These are phyloP conservation scores for Cynopterus brachyotis DNA, from an alignment of 2,113 vertebrate species.

Conservation along the genomic window DNA sequence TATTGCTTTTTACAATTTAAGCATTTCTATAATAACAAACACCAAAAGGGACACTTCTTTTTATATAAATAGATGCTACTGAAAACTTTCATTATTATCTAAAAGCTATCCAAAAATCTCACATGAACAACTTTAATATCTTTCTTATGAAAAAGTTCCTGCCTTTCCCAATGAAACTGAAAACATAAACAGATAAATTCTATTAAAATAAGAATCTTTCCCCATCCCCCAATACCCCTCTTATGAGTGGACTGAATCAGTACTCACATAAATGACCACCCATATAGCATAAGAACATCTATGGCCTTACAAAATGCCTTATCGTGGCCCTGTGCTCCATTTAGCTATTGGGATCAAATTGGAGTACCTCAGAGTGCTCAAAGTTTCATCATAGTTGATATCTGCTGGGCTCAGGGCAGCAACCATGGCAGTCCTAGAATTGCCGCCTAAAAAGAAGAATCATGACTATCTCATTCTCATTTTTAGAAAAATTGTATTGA, in stretches of 20 bases:
- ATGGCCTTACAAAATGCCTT: not conserved
- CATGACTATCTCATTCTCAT: not conserved
- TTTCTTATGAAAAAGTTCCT: slow-evolving; percentile 26
- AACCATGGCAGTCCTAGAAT: slow-evolving; percentile 98
- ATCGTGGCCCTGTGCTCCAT: not conserved
- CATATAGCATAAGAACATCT: not conserved
- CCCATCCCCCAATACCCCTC: not conserved
- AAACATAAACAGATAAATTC: not conserved
- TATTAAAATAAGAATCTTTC: not conserved
- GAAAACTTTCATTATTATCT: not conserved
- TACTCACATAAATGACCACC: not conserved
- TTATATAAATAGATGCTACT: slow-evolving; percentile 18
- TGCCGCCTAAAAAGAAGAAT: slow-evolving; percentile 85
- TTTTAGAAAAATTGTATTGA: slow-evolving; percentile 17
- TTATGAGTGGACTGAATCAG: not conserved
- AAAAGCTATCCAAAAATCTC: slow-evolving; percentile 17
- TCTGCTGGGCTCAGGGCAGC: slow-evolving; percentile 98
- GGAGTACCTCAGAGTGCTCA: slow-evolving; percentile 96
- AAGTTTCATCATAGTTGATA: slow-evolving; percentile 99
- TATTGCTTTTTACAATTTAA: not conserved
- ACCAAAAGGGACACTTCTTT: not conserved
- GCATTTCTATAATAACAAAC: slow-evolving; percentile 9
- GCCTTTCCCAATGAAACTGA: not conserved
- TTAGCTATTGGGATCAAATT: not conserved
- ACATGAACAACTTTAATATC: not conserved